Conservation (phyloP, 2,797 vertebrate species). For the Lates japonicus region DNA sequence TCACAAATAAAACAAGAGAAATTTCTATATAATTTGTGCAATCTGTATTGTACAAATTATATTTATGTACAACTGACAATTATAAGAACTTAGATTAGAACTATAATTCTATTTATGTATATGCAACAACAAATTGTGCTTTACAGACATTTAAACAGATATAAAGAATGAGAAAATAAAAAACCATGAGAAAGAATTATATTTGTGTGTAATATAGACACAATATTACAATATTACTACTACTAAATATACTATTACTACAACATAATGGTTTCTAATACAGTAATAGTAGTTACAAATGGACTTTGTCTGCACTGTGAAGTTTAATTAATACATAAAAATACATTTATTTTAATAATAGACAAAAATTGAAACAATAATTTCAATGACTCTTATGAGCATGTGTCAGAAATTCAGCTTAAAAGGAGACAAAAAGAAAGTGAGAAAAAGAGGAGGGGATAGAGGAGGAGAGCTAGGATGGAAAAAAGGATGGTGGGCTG, state of each 20-base stretch:
- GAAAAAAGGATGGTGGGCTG: constrained; percentile 55
- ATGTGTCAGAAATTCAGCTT: background rate
- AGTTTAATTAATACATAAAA: too few species aligned
- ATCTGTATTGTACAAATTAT: background rate
- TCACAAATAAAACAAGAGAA: background rate
- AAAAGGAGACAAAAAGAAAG: constrained; percentile 13
- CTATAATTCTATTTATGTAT: background rate
- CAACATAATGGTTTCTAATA: background rate
- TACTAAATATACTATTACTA: background rate
- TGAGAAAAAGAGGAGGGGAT: constrained; percentile 34
- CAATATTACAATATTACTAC: too few species aligned
- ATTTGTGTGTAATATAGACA: too few species aligned
- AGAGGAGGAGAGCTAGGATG: constrained; percentile 26
- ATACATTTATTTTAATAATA: background rate
- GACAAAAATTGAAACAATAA: too few species aligned
- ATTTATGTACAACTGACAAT: background rate
- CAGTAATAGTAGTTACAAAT: background rate
- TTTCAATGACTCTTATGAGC: background rate
- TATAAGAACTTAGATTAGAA: background rate
- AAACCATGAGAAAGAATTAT: too few species aligned
- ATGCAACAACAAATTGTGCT: too few species aligned
- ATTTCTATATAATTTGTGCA: background rate
- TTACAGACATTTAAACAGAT: background rate
- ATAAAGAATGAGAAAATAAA: too few species aligned
- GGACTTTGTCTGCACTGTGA: background rate